Percentiles rank a stretch among this genome's conserved stretches.
Conservation (phyloP, 2,888 invertebrate genomes). For the Capitulum mitella region DNA sequence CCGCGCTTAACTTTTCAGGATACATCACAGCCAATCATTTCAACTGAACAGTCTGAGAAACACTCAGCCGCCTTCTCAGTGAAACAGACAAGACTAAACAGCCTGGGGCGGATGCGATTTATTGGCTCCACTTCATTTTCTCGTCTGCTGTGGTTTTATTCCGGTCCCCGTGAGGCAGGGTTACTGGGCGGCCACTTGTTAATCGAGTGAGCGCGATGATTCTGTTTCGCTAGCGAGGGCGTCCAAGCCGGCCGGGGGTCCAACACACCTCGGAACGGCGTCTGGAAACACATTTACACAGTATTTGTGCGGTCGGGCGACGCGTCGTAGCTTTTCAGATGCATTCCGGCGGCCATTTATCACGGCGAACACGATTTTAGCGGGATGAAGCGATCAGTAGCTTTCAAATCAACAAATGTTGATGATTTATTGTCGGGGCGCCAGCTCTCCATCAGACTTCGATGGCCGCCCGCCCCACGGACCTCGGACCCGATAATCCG, state of each 20-base stretch:
- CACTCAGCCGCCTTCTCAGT: too few relatives aligned
- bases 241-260: not conserved
- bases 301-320: not conserved
- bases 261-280: not conserved
- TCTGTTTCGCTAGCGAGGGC: not conserved
- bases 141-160: too few relatives aligned
- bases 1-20: too few relatives aligned
- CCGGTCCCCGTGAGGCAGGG: too few relatives aligned
- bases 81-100: too few relatives aligned
- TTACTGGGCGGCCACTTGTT: too few relatives aligned
- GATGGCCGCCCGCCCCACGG: not conserved
- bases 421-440: slow-evolving; percentile 15
- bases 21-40: too few relatives aligned
- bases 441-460: slow-evolving; percentile 12
- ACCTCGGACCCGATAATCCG: not conserved
- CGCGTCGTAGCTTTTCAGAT: not conserved
- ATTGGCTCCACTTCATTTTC: too few relatives aligned
- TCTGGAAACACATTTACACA: not conserved
- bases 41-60: too few relatives aligned
- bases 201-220: not conserved
- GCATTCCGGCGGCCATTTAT: not conserved
- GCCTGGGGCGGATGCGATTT: too few relatives aligned
- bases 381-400: slow-evolving; percentile 21
- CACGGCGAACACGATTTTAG: slow-evolving; percentile 16
- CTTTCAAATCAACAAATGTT: slow-evolving; percentile 13